Evolutionary conservation across 2,888 invertebrate species (phyloP), one percentile per base, ranked within the genome.

Genomic region (Hemistola chrysoprasaria): DNA sequence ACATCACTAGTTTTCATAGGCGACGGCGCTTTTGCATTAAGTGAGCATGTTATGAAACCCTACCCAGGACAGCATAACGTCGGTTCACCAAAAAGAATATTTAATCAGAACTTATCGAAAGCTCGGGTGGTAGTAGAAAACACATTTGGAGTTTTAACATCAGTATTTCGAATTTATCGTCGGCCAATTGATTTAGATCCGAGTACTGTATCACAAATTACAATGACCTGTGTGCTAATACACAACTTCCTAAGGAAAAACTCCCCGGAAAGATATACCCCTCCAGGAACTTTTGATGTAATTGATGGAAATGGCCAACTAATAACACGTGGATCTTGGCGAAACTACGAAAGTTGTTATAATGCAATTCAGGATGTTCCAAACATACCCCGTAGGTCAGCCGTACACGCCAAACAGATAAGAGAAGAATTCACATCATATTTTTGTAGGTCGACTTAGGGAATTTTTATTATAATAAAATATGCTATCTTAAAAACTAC

Each of bases 21-120:
- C 5, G 62, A 69, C 27, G 55, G 59, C 42, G 65, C 62, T 50
- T 67, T 65, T 61, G 58, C 65, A 46, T 28, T 67, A 3, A 51
- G 51, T 47, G 3, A 10, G 30, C 52, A 64, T 28, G 40, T 64
- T 27, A 64, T 65, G 62, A 68, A 68, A 40, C 64, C 62, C 11
- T 62, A 53, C 51, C 58, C 61, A 38, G 62, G 59, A 21, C 39
- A 57, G 9, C 59, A 61, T 53, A 39, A 50, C 1, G 11, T 37
- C 9, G 53, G 40, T n/a, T 51, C 58, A 47, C 51, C 30, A 49
- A 49, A 58, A 53, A 46, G 59, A n/a, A 11, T 57, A 52, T 55
- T 62, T 49, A 61, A 58, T 23, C 21, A 58, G 47, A 21, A 21
- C 8, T 32, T 60, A 23, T 56, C 56, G 3, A 51, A 46, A 52